A percentile compares a stretch with the other conserved stretches of the same genome.
phyloP scores from a whole-genome alignment of 1,140 invertebrate species.

The Apolygus lucorum region DNA sequence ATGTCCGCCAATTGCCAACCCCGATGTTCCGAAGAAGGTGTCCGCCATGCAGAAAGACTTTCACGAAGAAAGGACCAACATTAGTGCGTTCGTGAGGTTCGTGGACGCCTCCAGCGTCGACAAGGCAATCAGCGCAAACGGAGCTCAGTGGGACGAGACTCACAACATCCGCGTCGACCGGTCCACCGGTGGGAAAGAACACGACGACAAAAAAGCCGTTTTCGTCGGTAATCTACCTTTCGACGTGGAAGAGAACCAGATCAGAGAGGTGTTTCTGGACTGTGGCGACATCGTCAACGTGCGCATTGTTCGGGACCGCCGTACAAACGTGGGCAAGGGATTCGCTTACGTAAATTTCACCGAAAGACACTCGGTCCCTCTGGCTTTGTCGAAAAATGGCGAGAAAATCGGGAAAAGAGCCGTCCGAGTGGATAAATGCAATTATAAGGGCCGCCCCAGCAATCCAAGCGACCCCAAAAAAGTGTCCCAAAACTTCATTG shows the following conservation, averaged over 20 bases:
- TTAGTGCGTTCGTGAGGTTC: conserved; percentile 57
- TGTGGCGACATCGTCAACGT: conserved; percentile 65
- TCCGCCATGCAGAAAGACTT: conserved; percentile 56
- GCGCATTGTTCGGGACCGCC: conserved; percentile 57
- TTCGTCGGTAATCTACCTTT: conserved; percentile 69
- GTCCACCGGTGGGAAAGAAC: conserved; percentile 36
- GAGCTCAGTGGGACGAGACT: conserved; percentile 46
- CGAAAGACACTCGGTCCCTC: conserved; percentile 32
- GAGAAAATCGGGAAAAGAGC: conserved; percentile 7
- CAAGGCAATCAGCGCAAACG: conserved; percentile 54
- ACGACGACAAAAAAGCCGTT: conserved; percentile 53
- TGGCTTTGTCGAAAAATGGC: background rate
- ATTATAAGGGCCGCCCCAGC: background rate
- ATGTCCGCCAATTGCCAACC: conserved; percentile 33
- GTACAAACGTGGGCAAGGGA: conserved; percentile 62
- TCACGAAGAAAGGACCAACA: conserved; percentile 51
- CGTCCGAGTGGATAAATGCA: conserved; percentile 4
- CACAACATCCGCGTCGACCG: conserved; percentile 54
- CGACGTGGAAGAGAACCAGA: conserved; percentile 54
- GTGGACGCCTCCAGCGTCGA: conserved; percentile 44
- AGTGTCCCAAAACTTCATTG: background rate
- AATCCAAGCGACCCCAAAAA: background rate
- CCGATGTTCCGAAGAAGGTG: conserved; percentile 34
- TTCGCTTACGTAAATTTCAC: conserved; percentile 48
- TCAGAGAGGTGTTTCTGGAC: conserved; percentile 57